Evolutionary conservation across 2,888 invertebrate genomes (phyloP), one percentile per base, ranked within the genome.

Genomic region (Agrilus biguttatus): DNA sequence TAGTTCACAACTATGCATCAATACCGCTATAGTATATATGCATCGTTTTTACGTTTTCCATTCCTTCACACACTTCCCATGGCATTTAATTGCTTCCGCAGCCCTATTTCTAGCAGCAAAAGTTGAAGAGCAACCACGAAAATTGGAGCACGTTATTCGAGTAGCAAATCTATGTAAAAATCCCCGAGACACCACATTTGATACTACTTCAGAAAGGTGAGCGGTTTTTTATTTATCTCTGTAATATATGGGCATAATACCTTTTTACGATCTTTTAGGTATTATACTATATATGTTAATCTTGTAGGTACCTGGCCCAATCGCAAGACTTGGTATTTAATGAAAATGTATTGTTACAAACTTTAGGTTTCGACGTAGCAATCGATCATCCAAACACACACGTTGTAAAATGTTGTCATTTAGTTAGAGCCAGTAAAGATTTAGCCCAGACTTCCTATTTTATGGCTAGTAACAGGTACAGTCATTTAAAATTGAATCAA

Each of bases 1-100:
- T 50, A 84, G 84, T 57, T 88, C 91, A 39, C 96, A 96, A 70
- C 71, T 96, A 71, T 96, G 96, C 66, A 96, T 96, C 68, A 97
- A 96, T 70, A 96, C 96, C 47, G 97, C 96, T 32, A 96, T 96
- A 60, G 96, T 97, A 44, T 97, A 97, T 62, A 95, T 97, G 95
- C 97, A 98, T 70, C 78, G 97, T 44, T 98, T 97, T 72, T 98
- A 95, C 70, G 92, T 96, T 70, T 95, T 91, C 72, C 96, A 97
- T 65, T 92, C 96, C 13, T 91, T 98, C 70, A 82, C 88, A 41
- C 85, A 87, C 64, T 97, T 96, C 66, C 90, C 92, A 69, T 80
- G 93, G 64, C 88, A 92, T 68, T 82, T 88, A 42, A 89, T 97
- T 65, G 91, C 95, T 8, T 83, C 93, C 5, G 93, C 96, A 5